Percentiles rank a stretch among this genome's conserved stretches.
phyloP scores from a whole-genome alignment of 2,888 invertebrate genomes.

The Sinotaia quadrata region DNA sequence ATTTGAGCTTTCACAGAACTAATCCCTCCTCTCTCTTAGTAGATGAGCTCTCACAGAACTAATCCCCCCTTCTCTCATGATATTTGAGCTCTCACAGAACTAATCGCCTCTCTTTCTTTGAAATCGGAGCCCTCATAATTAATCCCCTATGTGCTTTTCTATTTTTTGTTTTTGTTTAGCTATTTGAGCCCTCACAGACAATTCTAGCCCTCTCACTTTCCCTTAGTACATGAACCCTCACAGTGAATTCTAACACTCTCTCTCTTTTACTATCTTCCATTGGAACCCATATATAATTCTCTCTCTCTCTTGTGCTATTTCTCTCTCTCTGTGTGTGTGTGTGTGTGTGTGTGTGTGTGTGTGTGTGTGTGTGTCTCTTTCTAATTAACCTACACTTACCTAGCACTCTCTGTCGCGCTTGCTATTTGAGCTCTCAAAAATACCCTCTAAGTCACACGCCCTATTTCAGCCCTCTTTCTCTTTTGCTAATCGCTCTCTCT shows the following conservation, averaged over 20 bases:
- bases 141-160: too few relatives aligned
- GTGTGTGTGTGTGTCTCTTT: constrained; percentile 7
- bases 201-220: not conserved
- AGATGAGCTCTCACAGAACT: not conserved
- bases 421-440: too few relatives aligned
- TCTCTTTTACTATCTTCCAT: not conserved
- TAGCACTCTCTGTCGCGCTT: too few relatives aligned
- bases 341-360: not conserved
- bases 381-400: too few relatives aligned
- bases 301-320: not conserved
- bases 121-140: too few relatives aligned
- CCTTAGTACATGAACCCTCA: too few relatives aligned
- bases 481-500: too few relatives aligned
- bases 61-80: not conserved
- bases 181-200: too few relatives aligned
- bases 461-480: too few relatives aligned
- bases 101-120: not conserved
- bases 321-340: constrained; percentile 1
- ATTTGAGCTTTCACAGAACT: not conserved
- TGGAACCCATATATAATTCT: not conserved
- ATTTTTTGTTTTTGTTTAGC: too few relatives aligned
- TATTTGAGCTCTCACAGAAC: not conserved
- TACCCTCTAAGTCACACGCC: too few relatives aligned
- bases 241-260: too few relatives aligned
- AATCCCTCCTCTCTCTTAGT: not conserved